Evolutionary conservation across 2,888 invertebrate genomes (phyloP).

Genomic region (Temnothorax rugatulus): DNA sequence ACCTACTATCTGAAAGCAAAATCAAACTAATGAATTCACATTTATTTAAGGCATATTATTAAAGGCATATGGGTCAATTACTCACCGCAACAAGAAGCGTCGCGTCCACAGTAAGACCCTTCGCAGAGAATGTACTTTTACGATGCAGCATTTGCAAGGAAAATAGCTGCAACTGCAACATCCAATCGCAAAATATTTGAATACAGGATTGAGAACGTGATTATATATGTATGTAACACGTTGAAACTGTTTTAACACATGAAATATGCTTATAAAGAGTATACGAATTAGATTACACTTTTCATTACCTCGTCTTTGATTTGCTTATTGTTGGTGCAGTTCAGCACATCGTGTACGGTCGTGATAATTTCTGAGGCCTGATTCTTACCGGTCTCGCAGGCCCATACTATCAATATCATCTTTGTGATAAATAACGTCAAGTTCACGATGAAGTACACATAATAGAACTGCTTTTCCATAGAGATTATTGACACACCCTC

Average conservation of each 20-base stretch:
- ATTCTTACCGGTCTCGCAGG: conserved; percentile 25
- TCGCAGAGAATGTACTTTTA: conserved; percentile 75
- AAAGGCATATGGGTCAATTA: not conserved
- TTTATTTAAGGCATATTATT: not conserved
- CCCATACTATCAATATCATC: conserved; percentile 70
- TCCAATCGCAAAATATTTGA: conserved; percentile 2
- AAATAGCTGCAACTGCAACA: conserved; percentile 77
- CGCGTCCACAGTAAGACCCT: conserved; percentile 75
- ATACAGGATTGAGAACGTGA: not conserved
- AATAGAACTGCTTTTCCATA: conserved; percentile 71
- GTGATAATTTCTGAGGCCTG: conserved; percentile 69
- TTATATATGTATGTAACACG: not conserved
- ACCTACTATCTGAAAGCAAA: conserved; percentile 74
- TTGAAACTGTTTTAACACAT: not conserved
- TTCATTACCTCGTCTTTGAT: conserved; percentile 61
- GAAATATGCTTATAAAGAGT: not conserved
- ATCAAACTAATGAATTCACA: not conserved
- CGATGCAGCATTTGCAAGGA: conserved; percentile 80
- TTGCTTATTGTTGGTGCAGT: conserved; percentile 66
- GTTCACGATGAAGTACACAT: conserved; percentile 60
- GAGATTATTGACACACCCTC: not conserved
- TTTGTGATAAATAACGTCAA: conserved; percentile 69
- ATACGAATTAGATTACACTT: not conserved
- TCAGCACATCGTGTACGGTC: conserved; percentile 75
- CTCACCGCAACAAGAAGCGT: conserved; percentile 76